Evolutionary conservation across 64 coral and sea anemone genomes (phyloP).

Genomic region (Montipora capricornis): DNA sequence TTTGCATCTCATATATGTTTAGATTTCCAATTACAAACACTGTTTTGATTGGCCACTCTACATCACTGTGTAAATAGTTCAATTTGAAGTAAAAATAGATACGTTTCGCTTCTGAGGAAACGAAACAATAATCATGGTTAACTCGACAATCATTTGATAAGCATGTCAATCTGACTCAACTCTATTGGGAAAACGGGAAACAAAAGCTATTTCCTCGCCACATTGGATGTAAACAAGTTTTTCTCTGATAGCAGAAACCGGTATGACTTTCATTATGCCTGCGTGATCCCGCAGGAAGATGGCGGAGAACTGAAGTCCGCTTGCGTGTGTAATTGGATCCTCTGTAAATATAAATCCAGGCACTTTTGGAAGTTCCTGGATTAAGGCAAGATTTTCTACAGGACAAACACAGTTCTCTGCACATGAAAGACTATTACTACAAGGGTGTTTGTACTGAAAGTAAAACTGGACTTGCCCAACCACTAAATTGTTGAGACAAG

Average conservation of each 20-base stretch:
- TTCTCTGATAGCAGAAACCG: neutral
- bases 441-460: neutral
- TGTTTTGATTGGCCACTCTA: too few species aligned
- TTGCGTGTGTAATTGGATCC: neutral
- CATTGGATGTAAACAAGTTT: neutral
- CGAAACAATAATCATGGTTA: neutral
- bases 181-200: neutral
- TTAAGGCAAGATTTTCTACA: neutral
- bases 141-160: neutral
- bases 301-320: neutral
- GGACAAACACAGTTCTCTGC: neutral
- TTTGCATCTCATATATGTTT: too few species aligned
- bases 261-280: neutral
- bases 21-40: too few species aligned
- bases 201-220: neutral
- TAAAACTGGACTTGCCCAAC: neutral
- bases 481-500: neutral
- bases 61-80: too few species aligned
- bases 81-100: too few species aligned
- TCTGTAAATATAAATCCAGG: neutral
- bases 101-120: too few species aligned
- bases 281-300: neutral
- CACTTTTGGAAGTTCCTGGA: neutral
- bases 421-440: neutral
- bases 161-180: neutral